Evolutionary conservation across 37 sponge, comb jelly and placozoan genomes (phyloP).

Genomic region (Aphrocallistes beatrix): DNA sequence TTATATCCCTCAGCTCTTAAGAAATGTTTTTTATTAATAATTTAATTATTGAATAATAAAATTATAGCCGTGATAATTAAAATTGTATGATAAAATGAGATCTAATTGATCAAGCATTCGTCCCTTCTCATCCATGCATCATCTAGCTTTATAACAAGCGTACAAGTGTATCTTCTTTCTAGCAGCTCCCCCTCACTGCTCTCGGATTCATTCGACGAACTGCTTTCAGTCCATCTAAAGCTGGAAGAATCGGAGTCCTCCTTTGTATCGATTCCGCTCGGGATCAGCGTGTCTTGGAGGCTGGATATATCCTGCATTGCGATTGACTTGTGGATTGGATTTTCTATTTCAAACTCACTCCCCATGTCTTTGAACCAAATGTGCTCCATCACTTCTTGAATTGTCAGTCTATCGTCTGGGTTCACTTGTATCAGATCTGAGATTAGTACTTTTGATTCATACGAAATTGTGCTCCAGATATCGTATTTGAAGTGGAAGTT

Average conservation of each 20-base stretch:
- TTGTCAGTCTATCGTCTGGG: neutral
- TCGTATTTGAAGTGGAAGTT: neutral
- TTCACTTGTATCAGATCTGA: constrained; percentile 4
- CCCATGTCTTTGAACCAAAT: neutral
- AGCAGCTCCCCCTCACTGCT: neutral
- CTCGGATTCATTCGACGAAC: neutral
- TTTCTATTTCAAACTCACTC: neutral
- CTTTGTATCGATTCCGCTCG: neutral
- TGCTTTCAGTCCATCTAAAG: neutral
- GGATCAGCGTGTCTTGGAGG: neutral
- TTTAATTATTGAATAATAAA: no score
- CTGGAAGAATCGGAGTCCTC: neutral
- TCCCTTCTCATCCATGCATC: neutral
- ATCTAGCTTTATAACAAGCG: neutral
- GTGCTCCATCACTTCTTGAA: neutral
- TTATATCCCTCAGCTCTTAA: no score
- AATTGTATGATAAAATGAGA: neutral
- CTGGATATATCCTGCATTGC: neutral
- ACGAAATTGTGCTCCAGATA: neutral
- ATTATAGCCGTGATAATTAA: no score
- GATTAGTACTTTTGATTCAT: neutral
- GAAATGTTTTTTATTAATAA: no score
- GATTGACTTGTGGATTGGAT: neutral
- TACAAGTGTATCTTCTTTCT: neutral
- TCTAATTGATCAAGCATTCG: neutral